phyloP scores from a whole-genome alignment of 1,140 invertebrate genomes.

The Atopsyche davidsoni region DNA sequence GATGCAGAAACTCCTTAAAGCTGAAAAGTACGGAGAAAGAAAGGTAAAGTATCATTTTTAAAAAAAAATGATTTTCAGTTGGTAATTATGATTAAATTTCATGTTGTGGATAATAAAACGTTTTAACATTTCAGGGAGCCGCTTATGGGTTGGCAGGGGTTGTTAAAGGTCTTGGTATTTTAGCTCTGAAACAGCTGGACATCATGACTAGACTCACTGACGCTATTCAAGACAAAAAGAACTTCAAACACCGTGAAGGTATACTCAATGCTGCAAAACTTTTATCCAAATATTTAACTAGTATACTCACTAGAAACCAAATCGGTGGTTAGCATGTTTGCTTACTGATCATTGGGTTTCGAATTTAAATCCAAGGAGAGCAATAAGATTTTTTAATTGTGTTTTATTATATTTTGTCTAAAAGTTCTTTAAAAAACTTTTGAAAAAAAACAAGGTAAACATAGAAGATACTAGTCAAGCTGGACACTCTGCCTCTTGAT shows the following conservation, averaged over 20 bases:
- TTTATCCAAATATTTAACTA: no score
- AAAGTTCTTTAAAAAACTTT: no score
- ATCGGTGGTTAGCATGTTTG: no score
- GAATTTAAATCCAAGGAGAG: not conserved
- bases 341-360: no score
- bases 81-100: no score
- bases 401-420: not conserved
- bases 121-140: slow-evolving; percentile 71
- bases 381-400: not conserved
- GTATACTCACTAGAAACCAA: no score
- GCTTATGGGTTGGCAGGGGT: slow-evolving; percentile 85
- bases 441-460: no score
- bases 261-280: no score
- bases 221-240: slow-evolving; percentile 96
- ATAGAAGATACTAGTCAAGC: no score
- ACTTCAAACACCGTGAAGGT: slow-evolving; percentile 88
- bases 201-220: slow-evolving; percentile 92
- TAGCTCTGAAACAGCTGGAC: slow-evolving; percentile 90
- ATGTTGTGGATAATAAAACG: no score
- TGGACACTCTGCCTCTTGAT: no score
- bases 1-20: slow-evolving; percentile 81
- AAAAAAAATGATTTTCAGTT: no score
- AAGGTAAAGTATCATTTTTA: slow-evolving; percentile 44
- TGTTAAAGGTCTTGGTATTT: slow-evolving; percentile 93
- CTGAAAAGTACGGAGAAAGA: slow-evolving; percentile 94